Conservation (phyloP, 1,140 invertebrate species). For the Drosophila guanche region DNA sequence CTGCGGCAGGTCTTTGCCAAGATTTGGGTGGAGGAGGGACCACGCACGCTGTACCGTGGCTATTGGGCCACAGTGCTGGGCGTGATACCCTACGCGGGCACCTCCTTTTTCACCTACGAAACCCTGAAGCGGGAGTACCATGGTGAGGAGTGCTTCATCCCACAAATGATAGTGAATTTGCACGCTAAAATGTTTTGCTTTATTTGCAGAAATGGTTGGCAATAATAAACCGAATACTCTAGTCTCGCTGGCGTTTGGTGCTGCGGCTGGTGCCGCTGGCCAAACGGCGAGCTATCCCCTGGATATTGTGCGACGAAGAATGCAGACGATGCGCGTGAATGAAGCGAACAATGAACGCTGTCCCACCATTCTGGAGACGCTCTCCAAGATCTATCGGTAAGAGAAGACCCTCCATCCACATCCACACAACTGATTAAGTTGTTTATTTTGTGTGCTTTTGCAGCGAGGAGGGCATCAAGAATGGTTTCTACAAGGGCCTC, state of each 20-base stretch:
- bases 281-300: slow-evolving; percentile 97
- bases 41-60: slow-evolving; percentile 92
- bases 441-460: slow-evolving; percentile 53
- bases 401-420: too few relatives aligned
- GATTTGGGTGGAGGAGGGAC: slow-evolving; percentile 92
- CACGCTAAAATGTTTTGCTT: not conserved
- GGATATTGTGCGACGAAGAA: slow-evolving; percentile 81
- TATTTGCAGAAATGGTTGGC: slow-evolving; percentile 69
- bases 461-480: slow-evolving; percentile 93
- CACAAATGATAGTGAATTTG: slow-evolving; percentile 20
- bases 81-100: slow-evolving; percentile 98
- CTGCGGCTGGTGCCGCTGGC: slow-evolving; percentile 95
- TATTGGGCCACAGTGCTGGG: slow-evolving; percentile 96
- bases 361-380: slow-evolving; percentile 69
- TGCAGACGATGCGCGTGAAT: slow-evolving; percentile 81
- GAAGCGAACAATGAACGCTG: slow-evolving; percentile 40
- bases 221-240: slow-evolving; percentile 85
- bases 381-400: slow-evolving; percentile 77
- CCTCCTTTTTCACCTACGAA: slow-evolving; percentile 99
- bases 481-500: slow-evolving; percentile 98
- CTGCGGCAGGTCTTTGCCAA: slow-evolving; percentile 90
- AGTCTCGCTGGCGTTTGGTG: slow-evolving; percentile 92
- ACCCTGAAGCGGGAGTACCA: slow-evolving; percentile 92
- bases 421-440: too few relatives aligned
- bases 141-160: slow-evolving; percentile 85